phyloP scores from a whole-genome alignment of 2,888 invertebrate genomes.

The Thyatira batis region DNA sequence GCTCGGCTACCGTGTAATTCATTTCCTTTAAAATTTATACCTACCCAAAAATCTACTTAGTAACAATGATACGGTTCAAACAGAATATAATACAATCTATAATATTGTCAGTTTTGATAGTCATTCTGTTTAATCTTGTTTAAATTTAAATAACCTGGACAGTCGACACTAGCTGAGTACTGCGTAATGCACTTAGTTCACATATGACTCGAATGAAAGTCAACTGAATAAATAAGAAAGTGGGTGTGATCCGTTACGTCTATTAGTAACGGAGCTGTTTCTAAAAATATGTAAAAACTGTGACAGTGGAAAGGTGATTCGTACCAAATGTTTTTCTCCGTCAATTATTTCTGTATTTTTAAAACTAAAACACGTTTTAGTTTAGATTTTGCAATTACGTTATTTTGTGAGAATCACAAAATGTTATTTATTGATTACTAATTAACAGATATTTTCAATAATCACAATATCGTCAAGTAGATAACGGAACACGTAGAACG shows the following conservation, averaged over 20 bases:
- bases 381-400: too few relatives aligned
- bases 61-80: conserved; percentile 25
- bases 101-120: too few relatives aligned
- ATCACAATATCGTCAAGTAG: too few relatives aligned
- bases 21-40: conserved; percentile 33
- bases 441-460: too few relatives aligned
- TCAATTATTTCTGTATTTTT: neutral
- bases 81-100: conserved; percentile 10
- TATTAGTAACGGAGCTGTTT: neutral
- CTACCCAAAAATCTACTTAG: conserved; percentile 4
- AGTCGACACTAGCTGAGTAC: neutral
- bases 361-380: too few relatives aligned
- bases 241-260: neutral
- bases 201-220: neutral
- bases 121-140: too few relatives aligned
- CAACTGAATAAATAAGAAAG: neutral
- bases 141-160: too few relatives aligned
- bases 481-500: too few relatives aligned
- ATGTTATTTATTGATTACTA: too few relatives aligned
- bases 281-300: neutral
- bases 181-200: neutral
- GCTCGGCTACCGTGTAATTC: conserved; percentile 37
- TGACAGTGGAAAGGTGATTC: neutral
- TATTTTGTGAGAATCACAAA: too few relatives aligned
- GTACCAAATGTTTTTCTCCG: neutral